Percentiles rank a stretch among this genome's conserved stretches.
Conservation (phyloP, 2,888 invertebrate species). For the Steromphala cineraria region DNA sequence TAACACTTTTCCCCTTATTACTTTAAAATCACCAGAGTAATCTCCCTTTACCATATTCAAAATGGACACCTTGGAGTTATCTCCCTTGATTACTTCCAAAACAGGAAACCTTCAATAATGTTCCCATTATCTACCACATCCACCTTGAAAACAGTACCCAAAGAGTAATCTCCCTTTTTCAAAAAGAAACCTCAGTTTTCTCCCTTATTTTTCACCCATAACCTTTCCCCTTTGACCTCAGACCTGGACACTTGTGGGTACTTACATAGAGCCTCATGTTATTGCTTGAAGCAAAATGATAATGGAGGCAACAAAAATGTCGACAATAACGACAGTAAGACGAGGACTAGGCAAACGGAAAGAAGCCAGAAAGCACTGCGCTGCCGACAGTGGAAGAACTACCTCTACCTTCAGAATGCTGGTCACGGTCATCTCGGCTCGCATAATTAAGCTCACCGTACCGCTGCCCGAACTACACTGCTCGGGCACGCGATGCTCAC, state of each 20-base stretch:
- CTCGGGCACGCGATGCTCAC: conserved; percentile 36
- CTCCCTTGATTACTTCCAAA: too few species aligned
- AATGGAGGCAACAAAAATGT: background rate
- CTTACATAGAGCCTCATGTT: conserved; percentile 9
- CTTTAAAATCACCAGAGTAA: too few species aligned
- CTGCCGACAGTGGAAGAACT: conserved; percentile 13
- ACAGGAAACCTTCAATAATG: too few species aligned
- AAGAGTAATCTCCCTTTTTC: too few species aligned
- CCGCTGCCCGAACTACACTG: conserved; percentile 68
- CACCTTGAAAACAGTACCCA: too few species aligned
- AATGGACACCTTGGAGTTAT: too few species aligned
- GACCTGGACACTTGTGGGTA: background rate
- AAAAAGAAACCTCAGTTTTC: too few species aligned
- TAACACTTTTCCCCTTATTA: too few species aligned
- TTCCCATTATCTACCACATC: too few species aligned
- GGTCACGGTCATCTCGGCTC: conserved; percentile 91
- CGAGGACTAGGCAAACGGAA: conserved; percentile 4
- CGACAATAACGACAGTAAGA: background rate
- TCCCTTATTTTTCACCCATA: too few species aligned
- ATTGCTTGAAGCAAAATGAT: background rate
- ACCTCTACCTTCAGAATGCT: conserved; percentile 84
- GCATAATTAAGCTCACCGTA: conserved; percentile 80
- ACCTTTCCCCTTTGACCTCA: background rate
- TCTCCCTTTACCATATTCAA: too few species aligned
- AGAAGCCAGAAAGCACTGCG: conserved; percentile 23